These are phyloP conservation scores for Peromyscus eremicus DNA, from an alignment of 2,797 vertebrate species.

Conservation along the genomic window DNA sequence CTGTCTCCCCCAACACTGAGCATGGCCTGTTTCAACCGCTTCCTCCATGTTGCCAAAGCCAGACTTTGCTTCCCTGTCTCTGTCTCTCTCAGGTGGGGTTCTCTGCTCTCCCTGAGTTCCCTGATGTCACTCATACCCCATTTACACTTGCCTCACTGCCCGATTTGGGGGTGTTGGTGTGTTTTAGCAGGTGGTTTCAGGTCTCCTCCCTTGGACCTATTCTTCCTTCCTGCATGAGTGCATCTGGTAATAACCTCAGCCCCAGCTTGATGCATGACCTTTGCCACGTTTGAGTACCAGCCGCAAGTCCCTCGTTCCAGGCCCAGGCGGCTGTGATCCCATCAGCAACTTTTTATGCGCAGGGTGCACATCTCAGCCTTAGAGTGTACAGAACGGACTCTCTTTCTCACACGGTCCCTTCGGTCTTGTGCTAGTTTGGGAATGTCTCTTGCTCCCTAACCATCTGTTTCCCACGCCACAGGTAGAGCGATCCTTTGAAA, in stretches of 20 bases:
- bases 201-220: neutral
- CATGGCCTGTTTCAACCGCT: accelerated
- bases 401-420: neutral
- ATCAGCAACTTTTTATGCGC: neutral
- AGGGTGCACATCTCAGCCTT: neutral
- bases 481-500: neutral
- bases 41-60: neutral
- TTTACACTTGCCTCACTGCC: neutral
- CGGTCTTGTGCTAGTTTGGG: neutral
- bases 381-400: neutral
- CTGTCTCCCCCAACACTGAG: too few species aligned
- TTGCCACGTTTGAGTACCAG: neutral
- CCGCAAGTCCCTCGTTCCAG: neutral
- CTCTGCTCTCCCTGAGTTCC: neutral
- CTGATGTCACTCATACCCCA: neutral
- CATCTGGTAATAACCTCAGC: neutral
- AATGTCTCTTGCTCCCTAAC: neutral
- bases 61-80: neutral
- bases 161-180: neutral
- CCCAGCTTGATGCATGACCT: neutral
- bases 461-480: neutral
- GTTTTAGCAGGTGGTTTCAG: neutral
- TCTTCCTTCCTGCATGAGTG: slow-evolving; percentile 5
- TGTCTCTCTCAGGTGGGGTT: neutral
- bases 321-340: neutral